These are phyloP conservation scores for Knipowitschia caucasica DNA, from an alignment of 2,797 vertebrate genomes.

Conservation along the genomic window DNA sequence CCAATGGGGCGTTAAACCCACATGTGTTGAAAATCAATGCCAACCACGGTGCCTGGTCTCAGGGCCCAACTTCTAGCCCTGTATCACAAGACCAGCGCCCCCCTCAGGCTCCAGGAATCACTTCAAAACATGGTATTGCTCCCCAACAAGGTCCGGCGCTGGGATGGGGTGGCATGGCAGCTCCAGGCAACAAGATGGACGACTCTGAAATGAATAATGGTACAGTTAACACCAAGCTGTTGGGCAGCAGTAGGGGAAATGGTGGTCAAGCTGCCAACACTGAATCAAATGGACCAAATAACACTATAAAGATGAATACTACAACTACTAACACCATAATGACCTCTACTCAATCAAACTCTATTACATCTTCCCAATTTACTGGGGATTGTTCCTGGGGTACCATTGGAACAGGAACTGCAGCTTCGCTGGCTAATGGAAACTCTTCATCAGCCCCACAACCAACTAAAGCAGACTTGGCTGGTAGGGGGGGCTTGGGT, in stretches of 20 bases:
- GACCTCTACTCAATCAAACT: slow-evolving; percentile 99
- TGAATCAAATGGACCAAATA: slow-evolving; percentile 99
- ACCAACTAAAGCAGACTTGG: slow-evolving; percentile 84
- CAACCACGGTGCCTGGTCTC: slow-evolving; percentile 95
- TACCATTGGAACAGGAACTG: slow-evolving; percentile 82
- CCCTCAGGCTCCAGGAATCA: slow-evolving; percentile 88
- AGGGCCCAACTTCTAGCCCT: slow-evolving; percentile 73
- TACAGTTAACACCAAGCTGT: slow-evolving; percentile 87
- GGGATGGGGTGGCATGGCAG: slow-evolving; percentile 90
- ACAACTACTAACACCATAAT: slow-evolving; percentile 87
- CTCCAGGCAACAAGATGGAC: slow-evolving; percentile 72
- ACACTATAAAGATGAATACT: slow-evolving; percentile 87
- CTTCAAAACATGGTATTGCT: slow-evolving; percentile 81
- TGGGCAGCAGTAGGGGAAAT: slow-evolving; percentile 73
- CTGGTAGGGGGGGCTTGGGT: slow-evolving; percentile 83
- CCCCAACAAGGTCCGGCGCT: slow-evolving; percentile 80
- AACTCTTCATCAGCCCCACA: slow-evolving; percentile 75
- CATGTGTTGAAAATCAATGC: slow-evolving; percentile 95
- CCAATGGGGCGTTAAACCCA: slow-evolving; percentile 89
- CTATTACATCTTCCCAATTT: slow-evolving; percentile 88
- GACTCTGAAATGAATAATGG: slow-evolving; percentile 89
- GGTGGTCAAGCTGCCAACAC: slow-evolving; percentile 93
- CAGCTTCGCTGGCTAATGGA: slow-evolving; percentile 87
- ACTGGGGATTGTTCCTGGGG: slow-evolving; percentile 87
- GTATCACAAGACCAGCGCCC: slow-evolving; percentile 81